A percentile compares a stretch with the other conserved stretches of the same genome.
Conservation (phyloP, 2,888 invertebrate genomes). For the Xestobium rufovillosum region DNA sequence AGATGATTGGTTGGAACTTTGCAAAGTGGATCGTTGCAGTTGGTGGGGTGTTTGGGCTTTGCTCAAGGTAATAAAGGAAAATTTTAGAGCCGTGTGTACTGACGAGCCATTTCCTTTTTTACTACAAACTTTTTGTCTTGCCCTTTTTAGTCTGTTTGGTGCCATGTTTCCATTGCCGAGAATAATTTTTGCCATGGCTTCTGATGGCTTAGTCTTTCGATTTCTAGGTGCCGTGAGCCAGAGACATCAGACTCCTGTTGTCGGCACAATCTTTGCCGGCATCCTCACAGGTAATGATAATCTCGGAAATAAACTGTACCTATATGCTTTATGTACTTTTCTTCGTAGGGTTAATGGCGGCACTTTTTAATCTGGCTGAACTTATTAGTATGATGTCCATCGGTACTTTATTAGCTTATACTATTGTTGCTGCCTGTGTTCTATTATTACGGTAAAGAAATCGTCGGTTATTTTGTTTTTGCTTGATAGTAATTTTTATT, state of each 20-base stretch:
- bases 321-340: too few relatives aligned
- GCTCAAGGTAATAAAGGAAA: constrained; percentile 58
- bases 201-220: constrained; percentile 74
- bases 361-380: constrained; percentile 61
- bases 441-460: constrained; percentile 56
- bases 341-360: constrained; percentile 52
- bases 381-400: constrained; percentile 75
- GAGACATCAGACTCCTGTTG: constrained; percentile 69
- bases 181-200: constrained; percentile 83
- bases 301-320: neutral
- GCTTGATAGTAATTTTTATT: constrained; percentile 20
- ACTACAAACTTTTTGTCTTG: constrained; percentile 2
- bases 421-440: constrained; percentile 68
- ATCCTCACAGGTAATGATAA: constrained; percentile 55
- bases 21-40: constrained; percentile 78
- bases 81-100: neutral
- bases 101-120: neutral
- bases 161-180: constrained; percentile 81
- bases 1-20: constrained; percentile 62
- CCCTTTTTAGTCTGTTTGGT: constrained; percentile 60
- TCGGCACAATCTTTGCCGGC: constrained; percentile 70
- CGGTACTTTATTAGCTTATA: constrained; percentile 65
- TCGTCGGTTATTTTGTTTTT: constrained; percentile 8
- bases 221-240: constrained; percentile 66
- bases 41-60: constrained; percentile 79